Evolutionary conservation across 2,888 invertebrate species (phyloP).

Genomic region (Acanthoscelides obtectus): DNA sequence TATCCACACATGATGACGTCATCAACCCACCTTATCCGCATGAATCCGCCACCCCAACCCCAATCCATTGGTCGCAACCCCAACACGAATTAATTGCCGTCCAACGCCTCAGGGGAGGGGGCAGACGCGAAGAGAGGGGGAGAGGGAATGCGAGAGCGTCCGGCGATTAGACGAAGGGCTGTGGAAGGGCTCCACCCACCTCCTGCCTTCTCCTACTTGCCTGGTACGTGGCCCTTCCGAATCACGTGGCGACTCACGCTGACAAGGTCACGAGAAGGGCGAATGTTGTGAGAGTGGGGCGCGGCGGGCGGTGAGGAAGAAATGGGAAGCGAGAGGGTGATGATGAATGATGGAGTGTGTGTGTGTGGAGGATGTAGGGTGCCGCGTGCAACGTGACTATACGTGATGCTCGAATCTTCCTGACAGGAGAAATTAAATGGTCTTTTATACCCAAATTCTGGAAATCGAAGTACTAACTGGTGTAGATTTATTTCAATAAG

Average conservation of each 20-base stretch:
- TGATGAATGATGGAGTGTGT: not conserved
- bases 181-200: constrained; percentile 35
- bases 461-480: no score
- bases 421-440: no score
- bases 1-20: no score
- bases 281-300: constrained; percentile 2
- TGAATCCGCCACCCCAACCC: constrained; percentile 4
- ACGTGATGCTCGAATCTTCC: no score
- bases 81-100: constrained; percentile 25
- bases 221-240: constrained; percentile 38
- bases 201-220: constrained; percentile 29
- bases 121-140: not conserved
- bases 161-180: constrained; percentile 29
- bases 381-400: no score
- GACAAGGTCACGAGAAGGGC: constrained; percentile 32
- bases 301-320: not conserved
- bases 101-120: not conserved
- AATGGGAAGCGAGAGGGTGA: not conserved
- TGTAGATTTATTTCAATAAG: no score
- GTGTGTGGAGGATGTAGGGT: not conserved
- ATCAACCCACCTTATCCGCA: no score
- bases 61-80: constrained; percentile 25
- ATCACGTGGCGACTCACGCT: constrained; percentile 36
- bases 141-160: constrained; percentile 6
- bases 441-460: no score